Percentiles rank a stretch among this genome's conserved stretches.
Evolutionary conservation across 23 tunicate genomes (phyloP).

Genomic region (Halocynthia aurantium): DNA sequence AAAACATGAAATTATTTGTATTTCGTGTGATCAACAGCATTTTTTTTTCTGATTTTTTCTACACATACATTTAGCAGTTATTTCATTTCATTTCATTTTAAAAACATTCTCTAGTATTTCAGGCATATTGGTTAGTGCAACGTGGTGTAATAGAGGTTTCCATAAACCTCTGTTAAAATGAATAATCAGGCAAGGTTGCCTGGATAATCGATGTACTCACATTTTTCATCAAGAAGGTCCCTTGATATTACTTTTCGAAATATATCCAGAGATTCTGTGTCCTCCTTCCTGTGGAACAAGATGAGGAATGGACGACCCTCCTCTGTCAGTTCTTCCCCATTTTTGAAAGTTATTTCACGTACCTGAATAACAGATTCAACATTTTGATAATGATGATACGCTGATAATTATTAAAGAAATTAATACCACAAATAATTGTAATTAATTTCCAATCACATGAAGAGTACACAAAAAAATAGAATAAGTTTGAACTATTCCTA

Average conservation of each 20-base stretch:
- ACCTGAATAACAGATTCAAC: conserved; percentile 31
- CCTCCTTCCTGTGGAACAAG: conserved; percentile 91
- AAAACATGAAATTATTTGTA: too few relatives aligned
- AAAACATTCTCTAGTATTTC: too few relatives aligned
- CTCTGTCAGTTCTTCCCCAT: conserved; percentile 98
- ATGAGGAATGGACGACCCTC: conserved; percentile 97
- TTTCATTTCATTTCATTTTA: too few relatives aligned
- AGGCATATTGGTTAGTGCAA: too few relatives aligned
- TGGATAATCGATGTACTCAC: not conserved
- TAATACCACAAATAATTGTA: not conserved
- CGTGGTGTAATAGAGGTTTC: too few relatives aligned
- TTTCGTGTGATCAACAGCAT: too few relatives aligned
- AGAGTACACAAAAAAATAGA: not conserved
- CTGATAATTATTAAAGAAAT: not conserved
- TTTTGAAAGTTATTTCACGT: conserved; percentile 93
- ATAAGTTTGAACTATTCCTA: not conserved
- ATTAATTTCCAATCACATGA: not conserved
- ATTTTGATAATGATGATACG: not conserved
- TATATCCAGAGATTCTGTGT: conserved; percentile 81
- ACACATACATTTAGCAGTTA: too few relatives aligned
- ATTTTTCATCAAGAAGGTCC: conserved; percentile 13
- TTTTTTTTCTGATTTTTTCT: too few relatives aligned
- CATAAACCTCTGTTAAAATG: too few relatives aligned
- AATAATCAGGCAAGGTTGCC: too few relatives aligned
- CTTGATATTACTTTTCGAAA: conserved; percentile 36